Evolutionary conservation across 2,113 vertebrate species (phyloP), one percentile per base, ranked within the genome.

Genomic region (Heliornis fulica): DNA sequence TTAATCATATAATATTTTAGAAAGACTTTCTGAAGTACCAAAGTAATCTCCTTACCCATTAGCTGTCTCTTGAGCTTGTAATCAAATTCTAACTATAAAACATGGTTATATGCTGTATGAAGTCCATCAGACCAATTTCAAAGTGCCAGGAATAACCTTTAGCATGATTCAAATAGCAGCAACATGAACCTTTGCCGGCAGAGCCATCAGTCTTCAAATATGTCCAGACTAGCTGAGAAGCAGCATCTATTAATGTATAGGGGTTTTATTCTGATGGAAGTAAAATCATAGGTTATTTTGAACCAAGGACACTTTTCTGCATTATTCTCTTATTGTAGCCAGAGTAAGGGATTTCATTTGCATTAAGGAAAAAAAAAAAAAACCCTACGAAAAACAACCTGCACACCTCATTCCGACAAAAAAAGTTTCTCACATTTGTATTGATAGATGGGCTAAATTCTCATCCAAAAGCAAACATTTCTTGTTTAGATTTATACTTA

Each of bases 51-150:
- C 85, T 28, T 77, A 72, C 79, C 85, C 75, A 83, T 95, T 95
- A 94, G 74, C 60, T 76, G 63, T 89, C 19, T 40, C 89, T 80
- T 68, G 51, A 94, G 72, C 84, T 88, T 93, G 90, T 93, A 93
- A 93, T 87, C 5, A 3, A 89, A 94, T 90, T 91, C 59, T 64
- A 89, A 78, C 71, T 66, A 85, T 86, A 94, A 96, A 95, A 96
- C 74, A 88, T 40, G 17, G 96, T 96, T 78, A 88, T 61, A 83
- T 61, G 60, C n/a, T 69, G 56, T 32, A 60, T 14, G 26, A 95
- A 94, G 53, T 57, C 66, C 82, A 78, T 23, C 1, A 0, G n/a
- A 78, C 61, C 74, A 50, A 41, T 92, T 91, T 88, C 71, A 93
- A 85, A 90, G 68, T 85, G 77, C 63, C 54, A 77, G 78, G 70